Evolutionary conservation across 2,797 vertebrate genomes (phyloP).

Genomic region (Streptopelia turtur): DNA sequence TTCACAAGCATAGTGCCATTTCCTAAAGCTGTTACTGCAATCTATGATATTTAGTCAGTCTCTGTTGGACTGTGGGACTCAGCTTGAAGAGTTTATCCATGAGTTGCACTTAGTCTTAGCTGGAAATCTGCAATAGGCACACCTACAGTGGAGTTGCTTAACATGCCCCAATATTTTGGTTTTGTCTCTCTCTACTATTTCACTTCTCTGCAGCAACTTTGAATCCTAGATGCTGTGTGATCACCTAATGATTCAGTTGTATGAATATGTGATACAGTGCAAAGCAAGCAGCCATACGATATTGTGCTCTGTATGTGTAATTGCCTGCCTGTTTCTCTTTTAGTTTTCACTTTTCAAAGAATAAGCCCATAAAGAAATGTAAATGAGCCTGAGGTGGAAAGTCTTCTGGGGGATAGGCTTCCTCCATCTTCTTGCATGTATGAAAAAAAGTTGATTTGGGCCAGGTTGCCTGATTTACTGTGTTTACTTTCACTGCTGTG

Average conservation of each 20-base stretch:
- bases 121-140: background rate
- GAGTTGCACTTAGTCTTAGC: background rate
- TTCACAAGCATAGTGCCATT: background rate
- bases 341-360: background rate
- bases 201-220: background rate
- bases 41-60: background rate
- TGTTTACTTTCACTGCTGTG: background rate
- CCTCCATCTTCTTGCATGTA: fast-evolving
- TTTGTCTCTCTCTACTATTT: background rate
- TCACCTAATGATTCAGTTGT: background rate
- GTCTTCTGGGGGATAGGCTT: background rate
- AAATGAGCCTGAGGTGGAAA: background rate
- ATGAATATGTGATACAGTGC: fast-evolving
- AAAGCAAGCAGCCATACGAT: background rate
- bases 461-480: background rate
- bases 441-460: background rate
- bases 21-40: background rate
- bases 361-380: background rate
- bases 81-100: background rate
- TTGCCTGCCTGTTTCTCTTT: background rate
- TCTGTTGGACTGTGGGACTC: background rate
- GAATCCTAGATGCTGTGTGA: background rate
- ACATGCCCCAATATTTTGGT: fast-evolving
- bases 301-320: background rate
- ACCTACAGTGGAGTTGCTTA: background rate